Evolutionary conservation across 2,113 vertebrate genomes (phyloP).

Genomic region (Ailurus styani): DNA sequence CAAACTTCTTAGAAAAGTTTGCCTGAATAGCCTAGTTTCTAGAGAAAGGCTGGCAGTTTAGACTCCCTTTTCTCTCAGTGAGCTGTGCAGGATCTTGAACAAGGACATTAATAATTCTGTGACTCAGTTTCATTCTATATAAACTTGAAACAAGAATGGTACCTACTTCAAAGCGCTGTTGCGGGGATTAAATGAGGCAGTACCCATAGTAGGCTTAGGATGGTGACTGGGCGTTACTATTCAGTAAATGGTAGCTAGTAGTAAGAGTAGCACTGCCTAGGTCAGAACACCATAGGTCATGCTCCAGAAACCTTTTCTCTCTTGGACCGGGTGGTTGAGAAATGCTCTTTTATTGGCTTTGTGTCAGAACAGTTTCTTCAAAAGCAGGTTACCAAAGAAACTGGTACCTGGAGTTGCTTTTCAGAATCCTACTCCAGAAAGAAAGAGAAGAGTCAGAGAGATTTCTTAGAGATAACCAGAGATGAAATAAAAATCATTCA

Average conservation of each 20-base stretch:
- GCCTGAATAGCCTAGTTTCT: not conserved
- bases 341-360: not conserved
- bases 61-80: not conserved
- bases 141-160: not conserved
- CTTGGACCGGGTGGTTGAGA: not conserved
- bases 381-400: not conserved
- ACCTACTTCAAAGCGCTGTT: not conserved
- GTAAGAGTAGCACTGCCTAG: not conserved
- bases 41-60: not conserved
- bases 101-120: not conserved
- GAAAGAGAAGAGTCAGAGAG: not conserved
- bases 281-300: not conserved
- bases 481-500: not conserved
- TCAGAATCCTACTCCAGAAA: not conserved
- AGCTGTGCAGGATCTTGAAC: not conserved
- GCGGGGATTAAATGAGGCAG: not conserved
- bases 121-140: not conserved
- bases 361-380: not conserved
- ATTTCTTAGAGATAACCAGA: not conserved
- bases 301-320: not conserved
- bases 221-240: not conserved
- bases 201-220: not conserved
- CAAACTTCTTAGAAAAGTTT: conserved; percentile 22
- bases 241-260: not conserved
- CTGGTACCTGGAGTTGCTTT: not conserved